Evolutionary conservation across 2,888 invertebrate genomes (phyloP), one percentile per base, ranked within the genome.

Genomic region (Crocallis elinguaria): DNA sequence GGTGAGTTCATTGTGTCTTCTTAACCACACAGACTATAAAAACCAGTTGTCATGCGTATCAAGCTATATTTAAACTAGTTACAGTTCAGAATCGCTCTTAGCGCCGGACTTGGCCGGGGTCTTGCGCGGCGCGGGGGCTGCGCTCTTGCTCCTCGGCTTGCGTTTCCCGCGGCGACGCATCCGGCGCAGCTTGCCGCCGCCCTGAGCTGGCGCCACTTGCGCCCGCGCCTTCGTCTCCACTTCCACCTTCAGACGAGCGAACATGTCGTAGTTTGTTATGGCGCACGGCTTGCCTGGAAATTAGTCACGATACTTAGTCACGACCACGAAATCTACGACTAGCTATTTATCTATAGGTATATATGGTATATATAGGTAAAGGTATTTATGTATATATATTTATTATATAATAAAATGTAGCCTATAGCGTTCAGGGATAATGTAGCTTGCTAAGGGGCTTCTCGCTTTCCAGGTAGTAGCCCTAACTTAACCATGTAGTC

Each of bases 181-280:
- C 46, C 84, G 82, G 0, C 85, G 82, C 53, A 78, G 60, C 59
- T 83, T 85, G 46, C 83, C 77, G 7, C 61, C 57, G 16, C 70
- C 63, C 49, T 67, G 75, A 29, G 72, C 65, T 4, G 79, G 79
- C 33, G 79, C 71, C 12, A 79, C 80, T 48, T 76, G 73, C 9
- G 77, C 63, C 38, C 87, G 73, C 45, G 79, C 60, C 77, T 91
- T 92, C 25, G 84, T 81, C 67, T 91, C 88, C 59, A 86, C 77
- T 64, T 84, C 88, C 53, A 88, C 79, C 75, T 87, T 88, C 30
- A 88, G 69, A 35, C 92, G 86, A 3, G 90, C 84, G 64, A 92
- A 90, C 86, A 88, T 90, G 60, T 92, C 92, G 67, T 91, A 88
- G 71, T 92, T 92, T 5, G 89, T 89, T 58, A 92, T 91, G 3